phyloP scores from a whole-genome alignment of 2,888 invertebrate genomes.

The Rutpela maculata region DNA sequence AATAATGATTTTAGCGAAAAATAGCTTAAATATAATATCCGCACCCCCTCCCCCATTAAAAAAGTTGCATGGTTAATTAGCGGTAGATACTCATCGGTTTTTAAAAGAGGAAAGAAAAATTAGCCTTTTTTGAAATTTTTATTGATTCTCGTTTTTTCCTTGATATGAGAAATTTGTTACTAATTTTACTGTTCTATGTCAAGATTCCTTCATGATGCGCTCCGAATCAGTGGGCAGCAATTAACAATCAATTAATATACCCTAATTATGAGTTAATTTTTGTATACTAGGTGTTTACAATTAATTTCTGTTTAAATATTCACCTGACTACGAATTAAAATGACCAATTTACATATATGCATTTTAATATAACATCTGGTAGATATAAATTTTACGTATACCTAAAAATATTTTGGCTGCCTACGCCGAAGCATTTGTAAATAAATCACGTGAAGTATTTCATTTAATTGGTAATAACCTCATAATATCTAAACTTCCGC shows the following conservation, averaged over 20 bases:
- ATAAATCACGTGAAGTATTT: slow-evolving; percentile 8
- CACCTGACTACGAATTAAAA: neutral
- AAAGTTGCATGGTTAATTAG: too few species aligned
- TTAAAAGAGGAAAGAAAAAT: too few species aligned
- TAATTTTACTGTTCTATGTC: too few species aligned
- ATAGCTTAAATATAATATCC: too few species aligned
- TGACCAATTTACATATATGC: neutral
- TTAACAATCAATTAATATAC: slow-evolving; percentile 19
- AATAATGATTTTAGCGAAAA: too few species aligned
- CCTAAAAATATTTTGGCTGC: slow-evolving; percentile 7
- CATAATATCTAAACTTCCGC: neutral
- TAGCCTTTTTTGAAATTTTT: too few species aligned
- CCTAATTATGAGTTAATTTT: neutral
- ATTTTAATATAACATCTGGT: slow-evolving; percentile 17
- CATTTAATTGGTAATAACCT: slow-evolving; percentile 13
- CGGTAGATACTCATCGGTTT: too few species aligned
- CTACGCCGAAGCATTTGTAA: neutral
- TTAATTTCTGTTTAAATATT: slow-evolving; percentile 27
- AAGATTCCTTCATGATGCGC: neutral
- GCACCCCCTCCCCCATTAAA: too few species aligned
- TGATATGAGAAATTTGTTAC: neutral
- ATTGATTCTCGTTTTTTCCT: too few species aligned
- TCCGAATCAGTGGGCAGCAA: neutral
- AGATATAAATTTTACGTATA: slow-evolving; percentile 13
- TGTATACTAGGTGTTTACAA: neutral